Conservation (phyloP, 2,797 vertebrate species). For the Clarias pachynema region DNA sequence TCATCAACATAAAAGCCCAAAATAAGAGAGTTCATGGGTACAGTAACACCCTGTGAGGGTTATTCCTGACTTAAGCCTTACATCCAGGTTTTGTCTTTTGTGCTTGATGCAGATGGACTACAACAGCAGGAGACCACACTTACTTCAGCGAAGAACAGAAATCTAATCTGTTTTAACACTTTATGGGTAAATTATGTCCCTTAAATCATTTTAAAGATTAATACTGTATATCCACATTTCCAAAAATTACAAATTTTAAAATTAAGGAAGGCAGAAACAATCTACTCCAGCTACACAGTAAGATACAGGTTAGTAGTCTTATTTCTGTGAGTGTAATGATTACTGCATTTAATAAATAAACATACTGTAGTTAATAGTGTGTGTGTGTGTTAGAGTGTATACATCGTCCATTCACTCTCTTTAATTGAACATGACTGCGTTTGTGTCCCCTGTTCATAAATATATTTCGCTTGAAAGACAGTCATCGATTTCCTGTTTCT, state of each 20-base stretch:
- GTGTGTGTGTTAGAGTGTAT: not conserved
- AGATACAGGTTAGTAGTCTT: too few species aligned
- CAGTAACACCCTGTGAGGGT: too few species aligned
- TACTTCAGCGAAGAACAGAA: not conserved
- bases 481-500: constrained; percentile 25
- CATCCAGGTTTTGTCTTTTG: not conserved
- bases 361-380: not conserved
- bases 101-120: not conserved
- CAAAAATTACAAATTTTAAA: too few species aligned
- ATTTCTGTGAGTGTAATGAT: too few species aligned
- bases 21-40: too few species aligned
- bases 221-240: too few species aligned
- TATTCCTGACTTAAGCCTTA: not conserved
- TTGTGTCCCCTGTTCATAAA: not conserved
- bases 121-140: not conserved
- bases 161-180: not conserved
- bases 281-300: too few species aligned
- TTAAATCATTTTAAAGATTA: too few species aligned
- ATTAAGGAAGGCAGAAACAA: too few species aligned
- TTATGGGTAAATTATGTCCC: too few species aligned
- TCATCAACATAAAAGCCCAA: too few species aligned
- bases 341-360: too few species aligned
- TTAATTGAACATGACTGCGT: constrained; percentile 5
- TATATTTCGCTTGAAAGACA: not conserved
- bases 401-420: not conserved